These are phyloP conservation scores for Trachurus trachurus DNA, from an alignment of 2,797 vertebrate species.

Conservation along the genomic window DNA sequence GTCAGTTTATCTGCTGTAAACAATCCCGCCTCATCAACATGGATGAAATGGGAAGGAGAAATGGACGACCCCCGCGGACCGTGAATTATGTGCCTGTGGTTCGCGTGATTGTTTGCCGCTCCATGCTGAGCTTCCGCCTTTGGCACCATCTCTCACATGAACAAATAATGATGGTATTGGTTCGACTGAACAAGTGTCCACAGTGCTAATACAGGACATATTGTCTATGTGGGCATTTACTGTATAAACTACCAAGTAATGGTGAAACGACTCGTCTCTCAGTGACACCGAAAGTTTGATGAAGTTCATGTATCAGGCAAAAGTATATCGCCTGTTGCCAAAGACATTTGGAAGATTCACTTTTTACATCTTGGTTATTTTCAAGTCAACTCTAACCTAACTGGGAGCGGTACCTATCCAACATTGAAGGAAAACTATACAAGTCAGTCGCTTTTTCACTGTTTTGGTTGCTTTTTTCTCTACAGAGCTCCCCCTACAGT, in stretches of 20 bases:
- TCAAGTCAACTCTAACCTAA: too few species aligned
- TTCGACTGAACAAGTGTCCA: conserved; percentile 16
- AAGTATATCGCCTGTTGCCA: too few species aligned
- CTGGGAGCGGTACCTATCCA: too few species aligned
- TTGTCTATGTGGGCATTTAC: not conserved
- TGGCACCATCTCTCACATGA: conserved; percentile 13
- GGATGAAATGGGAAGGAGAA: conserved; percentile 34
- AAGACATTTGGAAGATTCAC: too few species aligned
- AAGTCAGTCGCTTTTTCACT: too few species aligned
- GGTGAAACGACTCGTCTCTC: too few species aligned
- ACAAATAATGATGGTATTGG: conserved; percentile 11
- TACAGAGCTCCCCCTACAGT: too few species aligned
- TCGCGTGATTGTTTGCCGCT: conserved; percentile 37
- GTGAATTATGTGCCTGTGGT: conserved; percentile 12
- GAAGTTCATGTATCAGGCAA: not conserved
- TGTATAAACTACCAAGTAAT: not conserved
- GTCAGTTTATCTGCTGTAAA: conserved; percentile 61
- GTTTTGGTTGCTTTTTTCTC: too few species aligned
- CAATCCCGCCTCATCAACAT: conserved; percentile 49
- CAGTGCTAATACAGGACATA: not conserved
- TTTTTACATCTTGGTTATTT: too few species aligned
- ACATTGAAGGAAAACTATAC: too few species aligned
- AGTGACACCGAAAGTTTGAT: not conserved
- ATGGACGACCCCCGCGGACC: conserved; percentile 40
- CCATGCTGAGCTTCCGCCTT: conserved; percentile 25